Conservation (phyloP, 2,113 vertebrate species). For the Pungitius pungitius region DNA sequence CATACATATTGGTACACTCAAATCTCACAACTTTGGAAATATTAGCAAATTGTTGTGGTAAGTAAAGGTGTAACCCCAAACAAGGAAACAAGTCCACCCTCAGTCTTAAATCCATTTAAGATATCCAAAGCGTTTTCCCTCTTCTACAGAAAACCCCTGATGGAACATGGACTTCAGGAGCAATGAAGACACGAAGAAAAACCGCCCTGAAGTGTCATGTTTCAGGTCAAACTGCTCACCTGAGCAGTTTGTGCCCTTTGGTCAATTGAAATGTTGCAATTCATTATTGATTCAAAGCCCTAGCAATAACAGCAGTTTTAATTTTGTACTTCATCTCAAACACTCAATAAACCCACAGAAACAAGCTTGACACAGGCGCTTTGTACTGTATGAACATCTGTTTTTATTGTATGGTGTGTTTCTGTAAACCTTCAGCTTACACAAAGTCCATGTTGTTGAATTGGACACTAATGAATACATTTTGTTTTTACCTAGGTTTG, state of each 20-base stretch:
- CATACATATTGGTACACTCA: background rate
- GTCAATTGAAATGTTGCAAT: background rate
- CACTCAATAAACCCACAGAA: conserved; percentile 29
- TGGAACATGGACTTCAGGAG: background rate
- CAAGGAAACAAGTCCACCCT: background rate
- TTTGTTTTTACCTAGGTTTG: conserved; percentile 31
- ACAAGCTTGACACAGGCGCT: background rate
- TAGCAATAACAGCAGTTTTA: too few species aligned
- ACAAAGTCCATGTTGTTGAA: conserved; percentile 53
- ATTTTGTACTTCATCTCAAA: background rate
- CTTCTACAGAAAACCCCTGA: conserved; percentile 65
- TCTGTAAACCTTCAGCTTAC: conserved; percentile 47
- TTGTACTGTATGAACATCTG: conserved; percentile 58
- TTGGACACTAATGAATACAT: conserved; percentile 40
- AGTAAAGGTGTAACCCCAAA: background rate
- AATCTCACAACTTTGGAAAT: background rate
- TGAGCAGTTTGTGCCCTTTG: background rate
- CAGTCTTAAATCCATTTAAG: background rate
- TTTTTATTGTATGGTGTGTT: conserved; percentile 69
- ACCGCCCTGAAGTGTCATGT: background rate
- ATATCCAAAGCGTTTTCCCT: background rate
- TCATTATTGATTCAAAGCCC: background rate
- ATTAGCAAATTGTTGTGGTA: background rate
- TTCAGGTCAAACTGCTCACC: background rate
- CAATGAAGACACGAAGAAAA: background rate